Evolutionary conservation across 2,797 vertebrate species (phyloP), one percentile per base, ranked within the genome.

Genomic region (Sebastes variabilis): DNA sequence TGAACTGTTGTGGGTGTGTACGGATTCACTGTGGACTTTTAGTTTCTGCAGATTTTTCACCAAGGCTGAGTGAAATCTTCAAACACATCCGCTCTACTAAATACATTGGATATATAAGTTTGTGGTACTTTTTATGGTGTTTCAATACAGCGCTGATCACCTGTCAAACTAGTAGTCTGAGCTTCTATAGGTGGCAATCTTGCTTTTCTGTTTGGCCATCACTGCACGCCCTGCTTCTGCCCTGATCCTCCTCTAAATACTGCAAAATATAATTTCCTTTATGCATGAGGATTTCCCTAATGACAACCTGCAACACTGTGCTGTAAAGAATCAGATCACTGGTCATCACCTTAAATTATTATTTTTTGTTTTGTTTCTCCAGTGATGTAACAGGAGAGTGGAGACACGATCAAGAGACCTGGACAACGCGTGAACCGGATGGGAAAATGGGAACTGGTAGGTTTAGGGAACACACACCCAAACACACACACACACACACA

Each of bases 1-100:
- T 68, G 72, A 79, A 67, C 61, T 73, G 72, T 81, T 86, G 89
- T 90, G 83, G 75, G 84, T 82, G 80, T 79, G 83, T 74, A 87
- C 79, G 68, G 82, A 88, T 88, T 88, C 81, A 72, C 72, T 55
- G 72, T 76, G 81, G 84, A 79, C 86, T 77, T 81, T 80, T 49
- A 49, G 46, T 49, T 3, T 20, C 81, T 74, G 81, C 85, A 65
- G 84, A 78, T 67, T 89, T 89, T 75, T 80, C 78, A 83, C 75
- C 76, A 78, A 89, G 81, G 73, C 46, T n/a, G 69, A 80, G 75
- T 79, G 82, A 70, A 80, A 73, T 81, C 36, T 54, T 75, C 77
- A 76, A 20, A 56, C 59, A 27, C 75, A 76, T 60, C 34, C 6
- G 7, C 7, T 61, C 7, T 11, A 27, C 12, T 64, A 55, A 70